Evolutionary conservation across 1,140 invertebrate species (phyloP), one percentile per base, ranked within the genome.

Genomic region (Drosophila lowei): DNA sequence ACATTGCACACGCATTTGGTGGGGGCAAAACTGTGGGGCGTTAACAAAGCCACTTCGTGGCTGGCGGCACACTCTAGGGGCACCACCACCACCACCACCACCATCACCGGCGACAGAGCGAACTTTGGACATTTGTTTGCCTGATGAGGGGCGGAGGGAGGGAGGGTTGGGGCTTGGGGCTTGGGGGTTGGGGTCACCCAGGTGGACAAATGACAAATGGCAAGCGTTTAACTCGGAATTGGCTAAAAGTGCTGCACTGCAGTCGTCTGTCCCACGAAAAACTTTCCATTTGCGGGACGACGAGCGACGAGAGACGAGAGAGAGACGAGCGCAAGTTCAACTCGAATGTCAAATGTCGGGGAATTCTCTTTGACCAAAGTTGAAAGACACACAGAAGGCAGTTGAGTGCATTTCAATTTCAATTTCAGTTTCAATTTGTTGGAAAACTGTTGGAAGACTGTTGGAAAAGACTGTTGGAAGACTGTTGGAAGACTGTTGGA

Each of bases 101-200:
- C n/a, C n/a, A n/a, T n/a, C n/a, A n/a, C n/a, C 38, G 41, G 57
- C 4, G 23, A 38, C 13, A 38, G 47, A 28, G 34, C 8, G 23
- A 54, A 61, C 54, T 65, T 86, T 85, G 80, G 58, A 86, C 80
- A 85, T 85, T 85, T 86, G 80, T 86, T 85, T 86, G 77, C 67
- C 65, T 70, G 72, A 65, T 63, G 67, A 53, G 34, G 30, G 9
- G 56, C 7, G 41, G 38, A 18, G 48, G 15, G 46, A 42, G 6
- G 6, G 34, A 2, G 48, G 4, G 48, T 9, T 7, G 48, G 28
- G 16, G 48, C n/a, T n/a, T n/a, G n/a, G n/a, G n/a, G n/a, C n/a
- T 6, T 4, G 2, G 44, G 9, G 47, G 34, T 1, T 16, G 54
- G 60, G 56, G 55, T 62, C 70, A 58, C 48, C 74, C 64, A 79